Evolutionary conservation across 2,113 vertebrate genomes (phyloP).

Genomic region (Opisthocomus hoazin): DNA sequence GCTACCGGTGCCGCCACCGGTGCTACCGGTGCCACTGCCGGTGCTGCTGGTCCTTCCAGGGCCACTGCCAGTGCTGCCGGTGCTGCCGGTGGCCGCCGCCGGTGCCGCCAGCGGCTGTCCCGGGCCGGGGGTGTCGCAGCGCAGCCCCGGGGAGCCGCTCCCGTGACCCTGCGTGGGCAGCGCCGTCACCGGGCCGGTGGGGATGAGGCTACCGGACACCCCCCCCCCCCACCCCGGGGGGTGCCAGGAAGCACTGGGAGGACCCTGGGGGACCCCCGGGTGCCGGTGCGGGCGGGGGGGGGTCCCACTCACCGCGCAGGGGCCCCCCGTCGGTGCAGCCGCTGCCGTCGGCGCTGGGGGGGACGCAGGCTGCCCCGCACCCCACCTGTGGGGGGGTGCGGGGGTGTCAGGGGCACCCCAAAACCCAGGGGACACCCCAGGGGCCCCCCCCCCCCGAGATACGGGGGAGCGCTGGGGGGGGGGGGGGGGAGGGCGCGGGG

Average conservation of each 20-base stretch:
- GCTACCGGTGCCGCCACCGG: neutral
- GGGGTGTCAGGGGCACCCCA: neutral
- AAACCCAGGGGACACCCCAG: neutral
- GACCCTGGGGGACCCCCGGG: neutral
- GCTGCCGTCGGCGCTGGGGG: neutral
- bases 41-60: neutral
- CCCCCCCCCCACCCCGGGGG: neutral
- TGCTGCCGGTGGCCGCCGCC: neutral
- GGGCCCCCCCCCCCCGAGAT: neutral
- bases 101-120: too few species aligned
- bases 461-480: too few species aligned
- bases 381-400: neutral
- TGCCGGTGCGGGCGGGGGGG: rapidly evolving
- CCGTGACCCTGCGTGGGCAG: neutral
- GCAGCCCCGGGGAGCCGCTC: neutral
- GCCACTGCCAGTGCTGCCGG: too few species aligned
- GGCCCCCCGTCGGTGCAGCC: neutral
- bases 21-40: neutral
- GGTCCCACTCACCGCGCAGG: neutral
- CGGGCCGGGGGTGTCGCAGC: neutral
- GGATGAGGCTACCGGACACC: constrained; percentile 36
- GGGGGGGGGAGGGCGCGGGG: too few species aligned
- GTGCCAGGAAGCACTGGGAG: constrained; percentile 7
- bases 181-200: neutral
- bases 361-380: neutral